A percentile compares a stretch with the other conserved stretches of the same genome.
Conservation (phyloP, 1,140 invertebrate genomes). For the Brachionus koreanus region DNA sequence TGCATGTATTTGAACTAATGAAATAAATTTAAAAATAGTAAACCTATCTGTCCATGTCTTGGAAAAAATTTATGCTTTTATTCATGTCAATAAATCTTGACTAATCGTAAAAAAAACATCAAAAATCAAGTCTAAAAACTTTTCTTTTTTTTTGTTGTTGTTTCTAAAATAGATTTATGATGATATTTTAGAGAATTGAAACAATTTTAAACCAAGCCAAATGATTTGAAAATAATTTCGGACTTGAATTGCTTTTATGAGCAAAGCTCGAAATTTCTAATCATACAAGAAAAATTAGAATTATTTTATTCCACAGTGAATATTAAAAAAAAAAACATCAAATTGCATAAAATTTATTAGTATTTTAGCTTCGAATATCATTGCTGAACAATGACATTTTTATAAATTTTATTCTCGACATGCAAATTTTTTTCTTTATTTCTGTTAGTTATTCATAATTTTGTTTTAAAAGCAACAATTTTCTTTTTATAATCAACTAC, state of each 20-base stretch:
- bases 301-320: neutral
- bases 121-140: neutral
- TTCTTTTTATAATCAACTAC: neutral
- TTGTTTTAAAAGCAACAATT: neutral
- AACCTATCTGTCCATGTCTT: neutral
- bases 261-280: neutral
- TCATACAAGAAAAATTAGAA: neutral
- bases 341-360: constrained; percentile 4
- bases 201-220: neutral
- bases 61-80: neutral
- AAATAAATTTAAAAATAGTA: neutral
- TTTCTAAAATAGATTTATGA: neutral
- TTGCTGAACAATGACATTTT: neutral
- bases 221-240: neutral
- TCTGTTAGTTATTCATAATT: neutral
- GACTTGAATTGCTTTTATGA: neutral
- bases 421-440: neutral
- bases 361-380: neutral
- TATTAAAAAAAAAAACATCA: neutral
- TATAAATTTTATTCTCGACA: neutral
- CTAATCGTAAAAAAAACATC: neutral
- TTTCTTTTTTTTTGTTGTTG: too few relatives aligned
- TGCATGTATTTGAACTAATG: neutral
- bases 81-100: neutral
- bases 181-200: neutral